These are phyloP conservation scores for Drosophila takahashii DNA, from an alignment of 1,140 invertebrate species.

Conservation along the genomic window DNA sequence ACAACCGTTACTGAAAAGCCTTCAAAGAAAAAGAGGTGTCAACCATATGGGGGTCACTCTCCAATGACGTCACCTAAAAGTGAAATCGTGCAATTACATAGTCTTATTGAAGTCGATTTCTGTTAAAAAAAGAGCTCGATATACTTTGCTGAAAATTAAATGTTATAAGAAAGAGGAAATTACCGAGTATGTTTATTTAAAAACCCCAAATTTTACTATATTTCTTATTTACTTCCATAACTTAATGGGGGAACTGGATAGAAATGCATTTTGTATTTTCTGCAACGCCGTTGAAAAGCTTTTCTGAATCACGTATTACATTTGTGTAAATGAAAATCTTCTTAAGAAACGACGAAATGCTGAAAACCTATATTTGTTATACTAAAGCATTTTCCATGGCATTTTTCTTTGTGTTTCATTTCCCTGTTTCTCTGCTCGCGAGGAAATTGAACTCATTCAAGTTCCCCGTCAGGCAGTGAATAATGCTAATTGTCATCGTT, in stretches of 20 bases:
- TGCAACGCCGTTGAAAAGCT: background rate
- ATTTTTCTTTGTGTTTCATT: conserved; percentile 1
- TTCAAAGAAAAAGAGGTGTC: background rate
- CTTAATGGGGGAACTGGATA: too few species aligned
- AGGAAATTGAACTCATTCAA: conserved; percentile 12
- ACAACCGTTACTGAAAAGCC: conserved; percentile 4
- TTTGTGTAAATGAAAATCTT: background rate
- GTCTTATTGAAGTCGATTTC: conserved; percentile 2
- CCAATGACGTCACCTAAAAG: conserved; percentile 64
- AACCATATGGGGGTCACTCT: conserved; percentile 50
- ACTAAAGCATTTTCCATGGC: background rate
- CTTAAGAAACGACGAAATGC: background rate
- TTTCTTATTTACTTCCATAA: too few species aligned
- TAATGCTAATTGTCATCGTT: conserved; percentile 41
- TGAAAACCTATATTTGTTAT: background rate
- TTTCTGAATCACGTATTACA: background rate
- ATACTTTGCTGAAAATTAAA: background rate
- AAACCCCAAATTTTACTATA: too few species aligned
- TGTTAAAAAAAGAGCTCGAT: too few species aligned
- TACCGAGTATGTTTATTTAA: too few species aligned
- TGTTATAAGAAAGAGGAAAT: background rate
- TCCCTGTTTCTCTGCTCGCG: background rate
- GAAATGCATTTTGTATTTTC: too few species aligned
- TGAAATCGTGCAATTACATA: conserved; percentile 63
- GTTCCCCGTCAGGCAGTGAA: conserved; percentile 9